phyloP scores from a whole-genome alignment of 2,797 vertebrate genomes.

The Chanos chanos region DNA sequence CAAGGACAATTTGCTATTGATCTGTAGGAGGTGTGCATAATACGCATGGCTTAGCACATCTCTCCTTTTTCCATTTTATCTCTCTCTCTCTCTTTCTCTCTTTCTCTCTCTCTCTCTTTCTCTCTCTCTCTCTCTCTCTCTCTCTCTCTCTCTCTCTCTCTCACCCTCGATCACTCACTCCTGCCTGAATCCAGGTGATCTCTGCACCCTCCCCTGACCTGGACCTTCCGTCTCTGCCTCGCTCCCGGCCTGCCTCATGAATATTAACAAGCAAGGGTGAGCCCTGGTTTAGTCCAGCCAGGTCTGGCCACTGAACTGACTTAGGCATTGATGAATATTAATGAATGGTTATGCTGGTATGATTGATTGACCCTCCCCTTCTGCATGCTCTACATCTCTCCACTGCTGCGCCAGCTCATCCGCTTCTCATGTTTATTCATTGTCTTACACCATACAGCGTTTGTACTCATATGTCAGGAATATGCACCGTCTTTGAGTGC shows the following conservation, averaged over 20 bases:
- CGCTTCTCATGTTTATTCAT: slow-evolving; percentile 72
- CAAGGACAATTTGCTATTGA: slow-evolving; percentile 75
- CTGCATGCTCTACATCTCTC: slow-evolving; percentile 68
- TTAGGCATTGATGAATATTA: slow-evolving; percentile 70
- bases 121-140: background rate
- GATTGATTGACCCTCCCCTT: slow-evolving; percentile 73
- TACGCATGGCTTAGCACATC: slow-evolving; percentile 52
- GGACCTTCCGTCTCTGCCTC: background rate
- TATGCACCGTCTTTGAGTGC: background rate
- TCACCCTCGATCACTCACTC: background rate
- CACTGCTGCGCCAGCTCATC: slow-evolving; percentile 50
- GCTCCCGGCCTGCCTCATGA: background rate
- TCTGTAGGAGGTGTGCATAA: slow-evolving; percentile 61
- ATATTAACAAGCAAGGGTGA: slow-evolving; percentile 2
- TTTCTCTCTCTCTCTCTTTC: background rate
- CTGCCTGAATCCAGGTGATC: background rate
- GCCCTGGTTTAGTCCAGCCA: slow-evolving; percentile 43
- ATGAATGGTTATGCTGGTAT: slow-evolving; percentile 61
- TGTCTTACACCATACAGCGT: slow-evolving; percentile 38
- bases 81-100: background rate
- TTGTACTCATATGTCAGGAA: slow-evolving; percentile 31
- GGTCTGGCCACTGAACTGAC: slow-evolving; percentile 62
- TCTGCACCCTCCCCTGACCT: background rate
- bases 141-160: background rate
- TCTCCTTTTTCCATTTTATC: slow-evolving; percentile 31